Evolutionary conservation across 2,888 invertebrate species (phyloP).

Genomic region (Archips xylosteana): DNA sequence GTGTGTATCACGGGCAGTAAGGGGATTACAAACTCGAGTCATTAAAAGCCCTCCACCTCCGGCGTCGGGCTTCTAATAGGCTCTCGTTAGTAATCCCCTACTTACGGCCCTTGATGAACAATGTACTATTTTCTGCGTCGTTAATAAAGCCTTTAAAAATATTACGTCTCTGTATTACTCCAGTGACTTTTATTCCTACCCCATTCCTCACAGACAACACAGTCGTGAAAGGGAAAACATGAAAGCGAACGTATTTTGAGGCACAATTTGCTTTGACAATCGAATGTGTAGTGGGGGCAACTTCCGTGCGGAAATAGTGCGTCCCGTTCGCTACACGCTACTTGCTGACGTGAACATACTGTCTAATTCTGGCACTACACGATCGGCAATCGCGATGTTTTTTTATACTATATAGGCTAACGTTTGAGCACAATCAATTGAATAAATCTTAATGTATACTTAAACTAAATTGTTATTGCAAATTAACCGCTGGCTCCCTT

Average conservation of each 20-base stretch:
- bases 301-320: slow-evolving; percentile 37
- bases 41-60: too few relatives aligned
- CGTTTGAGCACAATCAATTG: too few relatives aligned
- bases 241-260: slow-evolving; percentile 41
- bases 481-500: too few relatives aligned
- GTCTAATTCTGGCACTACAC: background rate
- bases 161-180: background rate
- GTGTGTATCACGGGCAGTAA: too few relatives aligned
- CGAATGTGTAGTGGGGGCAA: slow-evolving; percentile 24
- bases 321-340: slow-evolving; percentile 19
- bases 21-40: too few relatives aligned
- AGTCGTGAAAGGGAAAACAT: slow-evolving; percentile 39
- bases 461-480: too few relatives aligned
- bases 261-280: slow-evolving; percentile 43
- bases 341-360: slow-evolving; percentile 12
- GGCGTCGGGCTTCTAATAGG: too few relatives aligned
- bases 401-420: too few relatives aligned
- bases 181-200: slow-evolving; percentile 19
- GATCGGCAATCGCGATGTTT: too few relatives aligned
- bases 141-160: slow-evolving; percentile 15
- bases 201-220: slow-evolving; percentile 31
- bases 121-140: background rate
- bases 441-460: too few relatives aligned
- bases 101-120: too few relatives aligned
- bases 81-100: too few relatives aligned